Base-by-base conservation (phyloP, 2,113 vertebrate genomes). In the Echinops telfairi region DNA sequence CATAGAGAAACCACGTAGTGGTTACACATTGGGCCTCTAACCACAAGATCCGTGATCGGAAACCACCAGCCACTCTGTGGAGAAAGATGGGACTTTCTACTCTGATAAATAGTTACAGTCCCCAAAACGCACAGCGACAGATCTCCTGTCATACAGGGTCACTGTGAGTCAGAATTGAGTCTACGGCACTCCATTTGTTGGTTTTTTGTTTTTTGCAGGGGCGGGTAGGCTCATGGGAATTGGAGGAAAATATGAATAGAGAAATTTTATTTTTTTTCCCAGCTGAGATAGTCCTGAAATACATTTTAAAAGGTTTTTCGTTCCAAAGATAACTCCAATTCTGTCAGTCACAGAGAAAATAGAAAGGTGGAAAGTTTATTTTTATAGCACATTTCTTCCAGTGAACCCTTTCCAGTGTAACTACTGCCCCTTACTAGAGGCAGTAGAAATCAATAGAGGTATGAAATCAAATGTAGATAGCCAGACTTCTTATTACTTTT, bases 281-380 rank as follows among this genome's bases (percentile, higher is more conserved):
- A 97, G 96, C 88, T 97, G 89, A 96, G 92, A 94, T 94, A 90
- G 91, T 93, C 92, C 93, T 95, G 95, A 97, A 97, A 96, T 94
- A 92, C 86, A 95, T 90, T 97, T 95, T 85, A 86, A 94, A 86
- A 88, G 36, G 83, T 80, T 93, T 89, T 89, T 66, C 12, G 19
- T 86, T 93, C 96, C 92, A 97, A 95, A 95, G 92, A 96, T 93
- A 97, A 95, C 80, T 91, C 53, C 57, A 76, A 88, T 94, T 96
- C 90, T 95, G 89, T 93, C 95, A 93, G 83, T 97, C 90, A 84
- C 57, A 92, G 88, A 94, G 90, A 93, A 95, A 97, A 88, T 93
- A 84, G 82, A 91, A 96, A 95, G 87, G 81, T 94, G 73, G 86
- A 92, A 88, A 92, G 73, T 89, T 96, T 90, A 86, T 94, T 91